Conservation (phyloP, 2,888 invertebrate species). For the Priapulus caudatus region DNA sequence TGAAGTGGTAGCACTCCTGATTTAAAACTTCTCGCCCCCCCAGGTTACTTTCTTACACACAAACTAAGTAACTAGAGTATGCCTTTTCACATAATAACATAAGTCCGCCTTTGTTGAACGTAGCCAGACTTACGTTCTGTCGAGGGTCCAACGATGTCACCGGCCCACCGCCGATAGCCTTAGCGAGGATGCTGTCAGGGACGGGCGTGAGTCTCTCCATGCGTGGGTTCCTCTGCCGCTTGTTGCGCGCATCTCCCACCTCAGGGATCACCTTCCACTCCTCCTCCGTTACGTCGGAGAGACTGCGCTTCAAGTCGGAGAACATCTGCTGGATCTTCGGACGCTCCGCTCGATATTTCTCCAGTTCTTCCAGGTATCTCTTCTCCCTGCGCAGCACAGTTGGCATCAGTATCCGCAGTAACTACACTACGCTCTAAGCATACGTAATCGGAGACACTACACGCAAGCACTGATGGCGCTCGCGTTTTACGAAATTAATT, state of each 20-base stretch:
- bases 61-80: no score
- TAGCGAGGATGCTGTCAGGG: constrained; percentile 86
- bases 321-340: constrained; percentile 99
- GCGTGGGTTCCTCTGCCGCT: constrained; percentile 85
- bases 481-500: no score
- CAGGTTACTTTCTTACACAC: no score
- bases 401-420: no score
- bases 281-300: constrained; percentile 50
- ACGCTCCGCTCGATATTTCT: constrained; percentile 90
- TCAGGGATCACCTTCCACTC: constrained; percentile 97
- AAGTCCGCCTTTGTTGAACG: no score
- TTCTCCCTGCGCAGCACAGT: constrained; percentile 44
- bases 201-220: constrained; percentile 90
- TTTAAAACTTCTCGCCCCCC: no score
- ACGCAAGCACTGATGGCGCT: no score
- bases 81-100: no score
- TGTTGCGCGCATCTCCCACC: constrained; percentile 96
- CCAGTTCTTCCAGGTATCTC: constrained; percentile 56
- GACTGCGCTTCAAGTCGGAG: constrained; percentile 68
- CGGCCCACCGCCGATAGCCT: constrained; percentile 43
- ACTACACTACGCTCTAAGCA: no score
- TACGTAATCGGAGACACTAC: no score
- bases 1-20: no score
- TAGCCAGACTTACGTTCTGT: constrained; percentile 27
- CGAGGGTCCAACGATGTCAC: constrained; percentile 62